These are phyloP conservation scores for Spilogale gracilis DNA, from an alignment of 2,113 vertebrate species.

Conservation along the genomic window DNA sequence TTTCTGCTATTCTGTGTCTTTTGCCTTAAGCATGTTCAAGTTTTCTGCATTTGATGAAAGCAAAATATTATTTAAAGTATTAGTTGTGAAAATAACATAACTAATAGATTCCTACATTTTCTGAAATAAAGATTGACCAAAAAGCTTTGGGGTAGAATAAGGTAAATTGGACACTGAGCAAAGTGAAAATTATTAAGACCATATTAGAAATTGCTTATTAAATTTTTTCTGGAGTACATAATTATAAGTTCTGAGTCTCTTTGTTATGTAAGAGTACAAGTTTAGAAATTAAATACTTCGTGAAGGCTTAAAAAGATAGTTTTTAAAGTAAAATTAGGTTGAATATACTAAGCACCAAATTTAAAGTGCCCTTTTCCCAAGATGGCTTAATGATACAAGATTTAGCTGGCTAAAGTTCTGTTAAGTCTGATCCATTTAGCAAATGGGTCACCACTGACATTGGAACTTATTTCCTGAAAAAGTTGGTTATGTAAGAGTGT, in stretches of 20 bases:
- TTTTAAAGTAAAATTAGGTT: not conserved
- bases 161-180: not conserved
- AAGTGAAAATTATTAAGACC: constrained; percentile 23
- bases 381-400: constrained; percentile 34
- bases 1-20: not conserved
- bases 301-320: not conserved
- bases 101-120: not conserved
- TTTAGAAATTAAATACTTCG: constrained; percentile 9
- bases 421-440: constrained; percentile 57
- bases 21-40: not conserved
- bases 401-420: not conserved
- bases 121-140: not conserved
- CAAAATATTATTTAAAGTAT: not conserved
- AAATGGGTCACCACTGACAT: constrained; percentile 79
- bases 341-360: not conserved
- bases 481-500: not conserved
- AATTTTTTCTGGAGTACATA: constrained; percentile 32
- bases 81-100: not conserved
- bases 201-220: constrained; percentile 26
- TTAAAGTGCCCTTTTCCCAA: constrained; percentile 44
- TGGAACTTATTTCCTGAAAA: not conserved
- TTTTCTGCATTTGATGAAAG: constrained; percentile 18
- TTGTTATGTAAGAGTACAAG: not conserved
- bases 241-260: constrained; percentile 12
- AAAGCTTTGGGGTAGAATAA: not conserved